phyloP scores from a whole-genome alignment of 2,797 vertebrate species.

The Apogon talboti region DNA sequence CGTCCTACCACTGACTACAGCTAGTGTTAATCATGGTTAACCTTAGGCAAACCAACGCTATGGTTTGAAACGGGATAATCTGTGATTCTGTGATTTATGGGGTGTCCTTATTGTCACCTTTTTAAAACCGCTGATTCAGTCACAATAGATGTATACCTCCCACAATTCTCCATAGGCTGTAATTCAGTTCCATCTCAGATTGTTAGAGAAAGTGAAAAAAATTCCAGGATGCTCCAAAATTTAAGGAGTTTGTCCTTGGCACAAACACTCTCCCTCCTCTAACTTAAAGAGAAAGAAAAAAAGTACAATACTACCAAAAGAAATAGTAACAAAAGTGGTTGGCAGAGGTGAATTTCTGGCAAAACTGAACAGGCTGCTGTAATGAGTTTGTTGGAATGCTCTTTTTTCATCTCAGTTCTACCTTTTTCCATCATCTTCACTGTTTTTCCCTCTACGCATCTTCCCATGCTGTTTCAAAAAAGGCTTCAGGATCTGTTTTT shows the following conservation, averaged over 20 bases:
- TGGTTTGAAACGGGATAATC: slow-evolving; percentile 45
- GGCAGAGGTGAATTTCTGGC: slow-evolving; percentile 22
- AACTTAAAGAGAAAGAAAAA: no score
- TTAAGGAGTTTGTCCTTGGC: no score
- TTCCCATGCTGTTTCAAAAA: slow-evolving; percentile 31
- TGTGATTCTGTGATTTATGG: slow-evolving; percentile 59
- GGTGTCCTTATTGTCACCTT: slow-evolving; percentile 45
- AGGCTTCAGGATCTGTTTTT: no score
- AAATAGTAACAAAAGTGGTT: no score
- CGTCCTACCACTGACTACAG: slow-evolving; percentile 35
- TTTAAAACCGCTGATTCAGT: slow-evolving; percentile 62
- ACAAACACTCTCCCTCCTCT: no score
- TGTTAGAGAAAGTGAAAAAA: no score
- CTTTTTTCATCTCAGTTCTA: slow-evolving; percentile 13
- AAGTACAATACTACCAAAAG: no score
- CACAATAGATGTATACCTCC: not conserved
- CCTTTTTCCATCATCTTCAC: slow-evolving; percentile 24
- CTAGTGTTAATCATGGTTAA: slow-evolving; percentile 58
- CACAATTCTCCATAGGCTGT: no score
- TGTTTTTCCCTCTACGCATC: not conserved
- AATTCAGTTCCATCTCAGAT: no score
- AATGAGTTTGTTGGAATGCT: slow-evolving; percentile 54
- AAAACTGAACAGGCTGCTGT: slow-evolving; percentile 43
- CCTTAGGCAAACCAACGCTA: slow-evolving; percentile 42
- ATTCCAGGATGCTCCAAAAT: no score